Conservation (phyloP, 2,113 vertebrate species). For the Benitochromis conjunctus region DNA sequence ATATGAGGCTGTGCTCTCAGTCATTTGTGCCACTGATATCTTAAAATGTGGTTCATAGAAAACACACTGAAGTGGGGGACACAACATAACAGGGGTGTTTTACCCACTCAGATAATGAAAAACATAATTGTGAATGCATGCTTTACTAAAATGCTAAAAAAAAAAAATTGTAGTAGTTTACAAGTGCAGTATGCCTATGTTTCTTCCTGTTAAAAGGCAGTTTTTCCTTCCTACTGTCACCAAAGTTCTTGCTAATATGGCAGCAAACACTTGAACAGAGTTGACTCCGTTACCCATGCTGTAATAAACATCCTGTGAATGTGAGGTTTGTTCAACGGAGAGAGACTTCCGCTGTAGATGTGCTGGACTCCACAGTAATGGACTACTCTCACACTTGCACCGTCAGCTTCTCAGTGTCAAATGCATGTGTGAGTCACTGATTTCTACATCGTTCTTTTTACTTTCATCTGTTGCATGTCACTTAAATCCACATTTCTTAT, state of each 20-base stretch:
- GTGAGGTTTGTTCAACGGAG: not conserved
- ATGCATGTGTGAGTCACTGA: not conserved
- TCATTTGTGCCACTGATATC: not conserved
- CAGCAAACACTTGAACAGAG: not conserved
- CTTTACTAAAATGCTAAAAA: not conserved
- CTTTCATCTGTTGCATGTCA: not conserved
- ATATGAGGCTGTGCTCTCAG: not conserved
- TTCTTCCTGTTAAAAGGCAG: not conserved
- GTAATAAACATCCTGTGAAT: not conserved
- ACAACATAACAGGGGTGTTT: not conserved
- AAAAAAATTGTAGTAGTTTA: not conserved
- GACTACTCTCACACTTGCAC: not conserved
- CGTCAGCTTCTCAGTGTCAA: not conserved
- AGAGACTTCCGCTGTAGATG: fast-evolving
- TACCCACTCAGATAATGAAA: not conserved
- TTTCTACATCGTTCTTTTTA: not conserved
- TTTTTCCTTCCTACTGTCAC: not conserved
- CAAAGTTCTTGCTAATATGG: not conserved
- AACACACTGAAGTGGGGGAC: not conserved
- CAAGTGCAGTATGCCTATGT: not conserved
- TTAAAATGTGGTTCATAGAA: not conserved
- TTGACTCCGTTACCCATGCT: not conserved
- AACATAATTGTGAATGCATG: not conserved
- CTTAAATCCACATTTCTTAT: not conserved
- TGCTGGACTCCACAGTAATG: not conserved